phyloP scores from a whole-genome alignment of 2,113 vertebrate species.

The Centropus bengalensis region DNA sequence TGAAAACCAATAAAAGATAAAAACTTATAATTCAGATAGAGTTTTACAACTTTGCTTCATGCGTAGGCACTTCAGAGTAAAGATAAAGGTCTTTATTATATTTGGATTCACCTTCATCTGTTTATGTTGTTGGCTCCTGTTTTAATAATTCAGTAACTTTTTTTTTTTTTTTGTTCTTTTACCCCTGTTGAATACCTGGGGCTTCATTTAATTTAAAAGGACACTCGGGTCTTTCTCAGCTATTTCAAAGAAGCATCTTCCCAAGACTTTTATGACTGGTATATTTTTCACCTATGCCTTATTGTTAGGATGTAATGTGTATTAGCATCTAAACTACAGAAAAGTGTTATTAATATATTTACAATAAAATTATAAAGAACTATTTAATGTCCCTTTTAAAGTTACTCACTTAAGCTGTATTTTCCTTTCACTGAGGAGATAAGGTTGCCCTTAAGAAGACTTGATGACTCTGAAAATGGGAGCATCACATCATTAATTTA shows the following conservation, averaged over 20 bases:
- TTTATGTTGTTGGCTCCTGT: background rate
- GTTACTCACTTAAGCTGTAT: background rate
- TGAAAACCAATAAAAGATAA: background rate
- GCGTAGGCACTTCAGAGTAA: background rate
- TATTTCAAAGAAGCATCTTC: background rate
- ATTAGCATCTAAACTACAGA: background rate
- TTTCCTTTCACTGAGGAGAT: background rate
- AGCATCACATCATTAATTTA: background rate
- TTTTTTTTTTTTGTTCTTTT: background rate
- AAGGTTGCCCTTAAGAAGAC: background rate
- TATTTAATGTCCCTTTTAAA: background rate
- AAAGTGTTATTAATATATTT: background rate
- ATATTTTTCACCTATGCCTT: background rate
- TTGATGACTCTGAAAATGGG: constrained; percentile 1
- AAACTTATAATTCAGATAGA: background rate
- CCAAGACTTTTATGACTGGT: background rate
- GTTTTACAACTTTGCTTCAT: background rate
- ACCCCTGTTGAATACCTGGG: background rate
- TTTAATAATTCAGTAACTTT: background rate
- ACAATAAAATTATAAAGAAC: background rate
- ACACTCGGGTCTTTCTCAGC: background rate
- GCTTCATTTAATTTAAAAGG: background rate
- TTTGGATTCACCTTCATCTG: background rate
- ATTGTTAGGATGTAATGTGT: background rate
- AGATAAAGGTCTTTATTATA: background rate